These are phyloP conservation scores for Folsomia candida DNA, from an alignment of 2,888 invertebrate genomes.

Conservation along the genomic window DNA sequence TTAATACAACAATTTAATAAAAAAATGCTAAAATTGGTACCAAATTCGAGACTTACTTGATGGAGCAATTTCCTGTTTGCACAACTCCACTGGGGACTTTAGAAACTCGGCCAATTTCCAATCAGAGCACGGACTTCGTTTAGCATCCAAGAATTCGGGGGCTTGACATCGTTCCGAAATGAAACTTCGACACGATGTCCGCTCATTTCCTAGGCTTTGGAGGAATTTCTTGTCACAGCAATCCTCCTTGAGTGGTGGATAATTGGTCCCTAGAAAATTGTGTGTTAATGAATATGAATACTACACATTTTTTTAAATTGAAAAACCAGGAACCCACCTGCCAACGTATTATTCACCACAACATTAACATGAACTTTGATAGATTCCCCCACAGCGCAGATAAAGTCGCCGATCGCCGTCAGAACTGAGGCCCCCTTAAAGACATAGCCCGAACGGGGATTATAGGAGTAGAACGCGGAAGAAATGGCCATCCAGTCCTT, in stretches of 20 bases:
- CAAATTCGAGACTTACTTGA: conserved; percentile 20
- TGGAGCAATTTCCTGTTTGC: conserved; percentile 45
- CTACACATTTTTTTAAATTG: no score
- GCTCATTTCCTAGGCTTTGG: conserved; percentile 37
- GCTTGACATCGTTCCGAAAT: conserved; percentile 38
- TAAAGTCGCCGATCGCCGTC: neutral
- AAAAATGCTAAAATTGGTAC: neutral
- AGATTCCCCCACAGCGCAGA: neutral
- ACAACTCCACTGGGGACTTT: conserved; percentile 38
- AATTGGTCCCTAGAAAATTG: neutral
- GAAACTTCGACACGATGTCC: conserved; percentile 44
- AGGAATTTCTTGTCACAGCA: conserved; percentile 44
- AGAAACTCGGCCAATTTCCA: conserved; percentile 44
- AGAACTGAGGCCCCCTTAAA: conserved; percentile 17
- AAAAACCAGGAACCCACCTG: no score
- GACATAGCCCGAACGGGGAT: conserved; percentile 36
- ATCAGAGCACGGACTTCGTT: conserved; percentile 32
- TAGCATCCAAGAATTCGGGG: conserved; percentile 22
- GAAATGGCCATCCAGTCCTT: conserved; percentile 40
- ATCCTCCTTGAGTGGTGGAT: conserved; percentile 8
- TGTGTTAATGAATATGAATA: no score
- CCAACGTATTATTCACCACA: neutral
- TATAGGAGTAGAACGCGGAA: conserved; percentile 31
- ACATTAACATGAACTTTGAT: neutral
- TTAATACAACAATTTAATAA: neutral